phyloP scores from a whole-genome alignment of 2,797 vertebrate species.

The Macroramphosus scolopax region DNA sequence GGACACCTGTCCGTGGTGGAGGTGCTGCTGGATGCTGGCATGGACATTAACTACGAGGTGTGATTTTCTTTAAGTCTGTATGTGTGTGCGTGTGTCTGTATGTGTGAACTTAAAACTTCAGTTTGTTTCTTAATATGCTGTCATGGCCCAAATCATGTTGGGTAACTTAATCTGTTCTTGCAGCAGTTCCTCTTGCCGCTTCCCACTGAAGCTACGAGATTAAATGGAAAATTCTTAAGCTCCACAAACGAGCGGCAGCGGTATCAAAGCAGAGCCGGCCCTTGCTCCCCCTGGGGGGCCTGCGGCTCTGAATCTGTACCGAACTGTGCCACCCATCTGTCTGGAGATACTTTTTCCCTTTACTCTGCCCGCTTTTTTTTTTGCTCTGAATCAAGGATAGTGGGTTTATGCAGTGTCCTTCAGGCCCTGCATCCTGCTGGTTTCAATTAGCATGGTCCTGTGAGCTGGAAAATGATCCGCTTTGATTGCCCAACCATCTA shows the following conservation, averaged over 20 bases:
- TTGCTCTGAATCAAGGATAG: conserved; percentile 25
- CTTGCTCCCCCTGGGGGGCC: conserved; percentile 46
- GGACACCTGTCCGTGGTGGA: conserved; percentile 91
- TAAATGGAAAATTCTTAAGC: conserved; percentile 56
- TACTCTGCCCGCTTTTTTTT: conserved; percentile 34
- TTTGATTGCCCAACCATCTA: conserved; percentile 55
- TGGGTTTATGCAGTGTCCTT: conserved; percentile 28
- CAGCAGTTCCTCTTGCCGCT: conserved; percentile 53
- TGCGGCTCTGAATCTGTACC: conserved; percentile 25
- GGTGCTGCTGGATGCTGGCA: conserved; percentile 91
- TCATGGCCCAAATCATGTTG: conserved; percentile 35
- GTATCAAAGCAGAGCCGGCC: conserved; percentile 24
- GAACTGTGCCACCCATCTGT: conserved; percentile 55
- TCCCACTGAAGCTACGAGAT: conserved; percentile 45
- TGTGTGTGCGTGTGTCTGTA: background rate
- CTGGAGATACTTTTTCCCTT: conserved; percentile 18
- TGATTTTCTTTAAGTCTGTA: background rate
- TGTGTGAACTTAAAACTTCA: conserved; percentile 3
- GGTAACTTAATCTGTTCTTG: conserved; percentile 45
- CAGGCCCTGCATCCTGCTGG: conserved; percentile 50
- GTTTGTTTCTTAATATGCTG: conserved; percentile 35
- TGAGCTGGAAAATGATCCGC: conserved; percentile 64
- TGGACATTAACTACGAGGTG: conserved; percentile 99
- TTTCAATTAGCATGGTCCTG: conserved; percentile 58
- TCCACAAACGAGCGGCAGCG: conserved; percentile 25